Base-by-base conservation (phyloP, 2,113 vertebrate species). In the Grammomys surdaster region DNA sequence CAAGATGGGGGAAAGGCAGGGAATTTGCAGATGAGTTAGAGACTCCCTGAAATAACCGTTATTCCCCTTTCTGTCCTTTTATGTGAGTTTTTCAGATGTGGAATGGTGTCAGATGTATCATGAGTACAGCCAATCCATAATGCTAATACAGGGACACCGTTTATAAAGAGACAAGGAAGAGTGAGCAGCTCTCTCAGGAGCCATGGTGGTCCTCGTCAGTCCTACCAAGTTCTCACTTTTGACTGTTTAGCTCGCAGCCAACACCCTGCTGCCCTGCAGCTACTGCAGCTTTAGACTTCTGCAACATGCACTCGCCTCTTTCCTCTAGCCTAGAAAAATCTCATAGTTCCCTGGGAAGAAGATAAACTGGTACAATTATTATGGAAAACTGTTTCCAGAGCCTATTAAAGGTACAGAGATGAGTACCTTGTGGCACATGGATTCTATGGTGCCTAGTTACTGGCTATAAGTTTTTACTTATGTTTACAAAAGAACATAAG, bases 341-440 rank as follows among this genome's bases (percentile, higher is more conserved):
- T 73, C 76, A 87, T 46, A 24, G 26, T 11, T 43, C 60, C 33
- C 72, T 91, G 14, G 33, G n/a, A 86, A 19, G 19, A 95, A 86
- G 36, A 89, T 28, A 85, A 69, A 75, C 54, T 33, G 60, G 69
- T 88, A 28, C 19, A 36, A 56, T 33, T 46, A 72, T 70, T 40
- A 69, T 48, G 85, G 67, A 75, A 93, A 86, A 87, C 36, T 81
- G 1, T 80, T 82, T 91, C 67, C 46, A 75, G 65, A 92, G 86
- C 80, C 65, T 86, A 36, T 78, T 76, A 80, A 81, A 75, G 40
- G 28, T 33, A 60, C 16, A 70, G 65, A 58, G 11, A 31, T 90
- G 72, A 80, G 28, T 72, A 33, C 72, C 65, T 17, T 54, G 33
- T 36, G 51, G 28, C 7, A 82, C 24, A 48, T 40, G n/a, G 48